Base-by-base conservation (phyloP, 2,113 vertebrate genomes). In the Halichoeres trimaculatus region DNA sequence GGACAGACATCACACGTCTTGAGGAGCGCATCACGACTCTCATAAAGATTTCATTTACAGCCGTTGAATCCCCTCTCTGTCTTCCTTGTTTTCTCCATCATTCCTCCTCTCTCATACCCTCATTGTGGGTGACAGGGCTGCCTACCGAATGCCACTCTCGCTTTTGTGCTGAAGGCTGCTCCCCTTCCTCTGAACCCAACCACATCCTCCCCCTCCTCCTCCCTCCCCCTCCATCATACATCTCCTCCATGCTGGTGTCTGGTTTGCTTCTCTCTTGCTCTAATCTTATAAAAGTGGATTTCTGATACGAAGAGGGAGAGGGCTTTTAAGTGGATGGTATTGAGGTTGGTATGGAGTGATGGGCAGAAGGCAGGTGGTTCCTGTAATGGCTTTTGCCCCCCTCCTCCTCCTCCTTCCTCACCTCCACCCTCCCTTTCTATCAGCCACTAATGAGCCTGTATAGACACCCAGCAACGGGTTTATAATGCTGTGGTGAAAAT, bases 251-350 rank as follows among this genome's bases (percentile, higher is more conserved):
- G 41, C 68, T 66, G 64, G 61, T 79, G 79, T 77, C 79, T 81
- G 74, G 16, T 63, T 72, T 43, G n/a, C 77, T 80, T 82, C 80
- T 41, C 81, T 82, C 81, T 82, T 77, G 11, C 83, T 89, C 78
- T 92, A 92, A 92, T 92, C 88, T 88, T 47, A 88, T 89, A 80
- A 89, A 79, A 79, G 82, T 87, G 80, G 89, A 89, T 90, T 78
- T 86, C 74, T 85, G 84, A 86, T 91, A 50, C 23, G 78, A 74
- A 67, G 78, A 71, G 76, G 78, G 84, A 78, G 80, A 78, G 76
- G 74, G 81, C 86, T 87, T 88, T 90, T 92, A 91, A 89, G 86
- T 85, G 81, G 86, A 87, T 83, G 83, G 61, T 85, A 71, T 77
- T 85, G 82, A 83, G 86, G 89, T 74, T 80, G 76, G 58, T 86